These are phyloP conservation scores for Procambarus clarkii DNA, from an alignment of 1,140 invertebrate genomes.

Conservation along the genomic window DNA sequence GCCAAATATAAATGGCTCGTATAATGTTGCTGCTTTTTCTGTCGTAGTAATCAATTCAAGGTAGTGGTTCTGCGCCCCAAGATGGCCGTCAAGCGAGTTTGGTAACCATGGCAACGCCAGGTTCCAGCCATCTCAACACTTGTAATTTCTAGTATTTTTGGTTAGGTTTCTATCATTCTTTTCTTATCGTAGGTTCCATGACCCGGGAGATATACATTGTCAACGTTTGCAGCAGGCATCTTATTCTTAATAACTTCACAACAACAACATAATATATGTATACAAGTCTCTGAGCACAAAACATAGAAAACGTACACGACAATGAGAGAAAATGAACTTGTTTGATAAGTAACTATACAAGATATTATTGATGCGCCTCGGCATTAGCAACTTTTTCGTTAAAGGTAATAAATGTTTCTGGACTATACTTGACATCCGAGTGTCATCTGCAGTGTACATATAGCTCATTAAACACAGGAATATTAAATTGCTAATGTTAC, in stretches of 20 bases:
- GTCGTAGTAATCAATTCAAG: slow-evolving; percentile 64
- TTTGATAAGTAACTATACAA: not conserved
- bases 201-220: not conserved
- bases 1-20: not conserved
- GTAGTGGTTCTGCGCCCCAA: slow-evolving; percentile 58
- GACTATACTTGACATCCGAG: too few species aligned
- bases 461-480: too few species aligned
- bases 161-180: not conserved
- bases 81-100: slow-evolving; percentile 56
- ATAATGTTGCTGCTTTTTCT: slow-evolving; percentile 52
- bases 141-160: not conserved
- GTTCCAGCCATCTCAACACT: not conserved
- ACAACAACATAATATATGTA: not conserved
- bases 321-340: not conserved
- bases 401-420: too few species aligned
- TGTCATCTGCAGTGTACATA: too few species aligned
- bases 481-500: too few species aligned
- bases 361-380: not conserved
- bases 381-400: too few species aligned
- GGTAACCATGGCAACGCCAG: slow-evolving; percentile 52
- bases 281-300: not conserved
- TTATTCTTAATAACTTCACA: not conserved
- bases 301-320: not conserved
- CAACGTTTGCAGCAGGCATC: not conserved
- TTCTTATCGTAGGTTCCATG: not conserved